These are phyloP conservation scores for Macrostomum lignano DNA, from an alignment of 1,140 invertebrate genomes.

Conservation along the genomic window DNA sequence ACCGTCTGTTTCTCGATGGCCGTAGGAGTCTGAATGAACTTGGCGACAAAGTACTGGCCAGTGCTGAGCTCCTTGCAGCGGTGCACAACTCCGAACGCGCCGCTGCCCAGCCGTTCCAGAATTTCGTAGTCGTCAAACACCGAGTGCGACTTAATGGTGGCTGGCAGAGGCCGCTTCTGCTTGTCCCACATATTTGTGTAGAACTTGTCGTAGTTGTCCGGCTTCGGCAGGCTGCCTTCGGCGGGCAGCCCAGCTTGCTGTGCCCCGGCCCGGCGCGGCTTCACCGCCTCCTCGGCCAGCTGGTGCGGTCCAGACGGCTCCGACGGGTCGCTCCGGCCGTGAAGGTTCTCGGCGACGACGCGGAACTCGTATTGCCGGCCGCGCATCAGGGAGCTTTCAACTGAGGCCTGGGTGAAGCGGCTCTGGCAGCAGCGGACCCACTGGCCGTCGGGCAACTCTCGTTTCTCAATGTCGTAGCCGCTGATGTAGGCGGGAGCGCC, in stretches of 20 bases:
- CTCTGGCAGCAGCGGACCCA: conserved; percentile 85
- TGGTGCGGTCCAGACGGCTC: too few relatives aligned
- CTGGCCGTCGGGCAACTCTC: conserved; percentile 52
- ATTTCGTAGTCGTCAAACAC: conserved; percentile 96
- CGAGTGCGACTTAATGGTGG: conserved; percentile 63
- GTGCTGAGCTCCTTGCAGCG: conserved; percentile 73
- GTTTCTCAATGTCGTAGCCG: conserved; percentile 79
- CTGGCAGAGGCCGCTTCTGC: too few relatives aligned
- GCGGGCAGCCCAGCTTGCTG: too few relatives aligned
- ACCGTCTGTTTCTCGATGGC: conserved; percentile 83
- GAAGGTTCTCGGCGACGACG: conserved; percentile 84
- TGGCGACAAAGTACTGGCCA: conserved; percentile 85
- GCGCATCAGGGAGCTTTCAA: conserved; percentile 29
- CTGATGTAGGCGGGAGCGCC: conserved; percentile 67
- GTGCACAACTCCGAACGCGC: conserved; percentile 93
- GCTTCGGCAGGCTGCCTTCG: too few relatives aligned
- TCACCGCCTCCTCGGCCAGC: too few relatives aligned
- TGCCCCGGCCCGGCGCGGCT: too few relatives aligned
- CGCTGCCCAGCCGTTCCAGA: conserved; percentile 78
- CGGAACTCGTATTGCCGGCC: conserved; percentile 79
- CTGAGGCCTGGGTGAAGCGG: conserved; percentile 22
- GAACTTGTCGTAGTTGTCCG: too few relatives aligned
- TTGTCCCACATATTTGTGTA: too few relatives aligned
- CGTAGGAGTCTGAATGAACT: conserved; percentile 84
- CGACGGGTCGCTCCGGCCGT: conserved; percentile 72